phyloP scores from a whole-genome alignment of 2,113 vertebrate species.

The Baryphthengus martii region DNA sequence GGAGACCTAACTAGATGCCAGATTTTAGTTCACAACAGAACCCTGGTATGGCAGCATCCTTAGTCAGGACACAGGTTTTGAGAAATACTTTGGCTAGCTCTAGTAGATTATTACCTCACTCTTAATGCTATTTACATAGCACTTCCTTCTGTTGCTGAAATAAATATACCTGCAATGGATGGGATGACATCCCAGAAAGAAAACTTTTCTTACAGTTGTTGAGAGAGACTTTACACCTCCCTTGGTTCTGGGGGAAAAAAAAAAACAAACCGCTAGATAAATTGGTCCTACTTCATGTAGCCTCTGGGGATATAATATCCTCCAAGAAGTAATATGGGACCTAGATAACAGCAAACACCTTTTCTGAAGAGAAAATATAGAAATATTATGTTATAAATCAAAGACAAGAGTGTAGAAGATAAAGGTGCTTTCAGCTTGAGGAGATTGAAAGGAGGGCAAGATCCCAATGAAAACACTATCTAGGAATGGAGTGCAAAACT shows the following conservation, averaged over 20 bases:
- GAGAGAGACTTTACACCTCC: background rate
- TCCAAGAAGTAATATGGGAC: background rate
- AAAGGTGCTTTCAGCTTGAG: background rate
- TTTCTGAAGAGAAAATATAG: background rate
- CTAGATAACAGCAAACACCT: background rate
- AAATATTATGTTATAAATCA: conserved; percentile 27
- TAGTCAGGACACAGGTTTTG: background rate
- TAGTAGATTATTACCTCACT: background rate
- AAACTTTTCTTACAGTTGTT: background rate
- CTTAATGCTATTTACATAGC: background rate
- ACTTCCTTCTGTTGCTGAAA: background rate
- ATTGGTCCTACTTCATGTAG: background rate
- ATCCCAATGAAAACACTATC: background rate
- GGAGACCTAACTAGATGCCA: background rate
- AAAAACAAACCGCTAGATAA: background rate
- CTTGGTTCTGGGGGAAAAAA: background rate
- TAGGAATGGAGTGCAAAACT: background rate
- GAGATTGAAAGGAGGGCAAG: conserved; percentile 9
- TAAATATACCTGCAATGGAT: background rate
- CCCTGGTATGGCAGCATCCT: rapidly evolving
- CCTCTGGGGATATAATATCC: background rate
- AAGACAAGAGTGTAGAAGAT: background rate
- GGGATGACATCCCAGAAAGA: background rate
- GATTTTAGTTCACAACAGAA: background rate
- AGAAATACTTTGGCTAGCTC: background rate